A percentile compares a stretch with the other conserved stretches of the same genome.
phyloP scores from a whole-genome alignment of 1,140 invertebrate species.

The Amphibalanus amphitrite region DNA sequence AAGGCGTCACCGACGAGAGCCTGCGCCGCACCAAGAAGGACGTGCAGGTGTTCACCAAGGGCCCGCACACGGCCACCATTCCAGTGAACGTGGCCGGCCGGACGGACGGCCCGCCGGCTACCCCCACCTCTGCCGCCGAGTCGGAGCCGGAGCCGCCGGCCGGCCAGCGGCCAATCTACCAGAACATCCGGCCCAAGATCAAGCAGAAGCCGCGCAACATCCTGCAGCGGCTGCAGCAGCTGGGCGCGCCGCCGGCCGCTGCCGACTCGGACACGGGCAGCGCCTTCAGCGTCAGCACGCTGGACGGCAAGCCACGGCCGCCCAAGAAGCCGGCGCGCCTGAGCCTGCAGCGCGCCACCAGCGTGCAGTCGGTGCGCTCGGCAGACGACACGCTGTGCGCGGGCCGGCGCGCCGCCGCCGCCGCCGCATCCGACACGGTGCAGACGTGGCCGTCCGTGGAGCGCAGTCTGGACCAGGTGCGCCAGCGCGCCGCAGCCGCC shows the following conservation, averaged over 20 bases:
- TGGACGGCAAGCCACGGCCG: slow-evolving; percentile 37
- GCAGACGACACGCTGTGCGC: slow-evolving; percentile 31
- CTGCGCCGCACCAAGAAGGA: slow-evolving; percentile 16
- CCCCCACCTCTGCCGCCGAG: not conserved
- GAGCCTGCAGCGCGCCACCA: slow-evolving; percentile 59
- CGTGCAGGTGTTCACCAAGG: slow-evolving; percentile 44
- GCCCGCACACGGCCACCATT: slow-evolving; percentile 36
- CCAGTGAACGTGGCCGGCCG: slow-evolving; percentile 27
- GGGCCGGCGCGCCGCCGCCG: not conserved
- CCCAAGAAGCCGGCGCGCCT: slow-evolving; percentile 65
- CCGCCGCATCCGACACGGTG: not conserved
- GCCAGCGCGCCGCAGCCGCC: not conserved
- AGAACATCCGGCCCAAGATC: not conserved
- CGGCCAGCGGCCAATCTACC: not conserved
- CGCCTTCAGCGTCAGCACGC: slow-evolving; percentile 1
- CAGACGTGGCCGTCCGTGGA: slow-evolving; percentile 14
- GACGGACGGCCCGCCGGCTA: not conserved
- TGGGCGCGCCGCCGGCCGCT: slow-evolving; percentile 21
- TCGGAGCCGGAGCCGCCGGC: no score
- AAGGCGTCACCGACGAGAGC: slow-evolving; percentile 10
- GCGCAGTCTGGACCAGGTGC: slow-evolving; percentile 1
- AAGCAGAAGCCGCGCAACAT: not conserved
- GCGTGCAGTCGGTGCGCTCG: slow-evolving; percentile 41
- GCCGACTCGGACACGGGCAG: slow-evolving; percentile 11
- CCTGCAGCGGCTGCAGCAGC: not conserved